Percentiles rank a stretch among this genome's conserved stretches.
Conservation (phyloP, 2,797 vertebrate species). For the Champsocephalus esox region DNA sequence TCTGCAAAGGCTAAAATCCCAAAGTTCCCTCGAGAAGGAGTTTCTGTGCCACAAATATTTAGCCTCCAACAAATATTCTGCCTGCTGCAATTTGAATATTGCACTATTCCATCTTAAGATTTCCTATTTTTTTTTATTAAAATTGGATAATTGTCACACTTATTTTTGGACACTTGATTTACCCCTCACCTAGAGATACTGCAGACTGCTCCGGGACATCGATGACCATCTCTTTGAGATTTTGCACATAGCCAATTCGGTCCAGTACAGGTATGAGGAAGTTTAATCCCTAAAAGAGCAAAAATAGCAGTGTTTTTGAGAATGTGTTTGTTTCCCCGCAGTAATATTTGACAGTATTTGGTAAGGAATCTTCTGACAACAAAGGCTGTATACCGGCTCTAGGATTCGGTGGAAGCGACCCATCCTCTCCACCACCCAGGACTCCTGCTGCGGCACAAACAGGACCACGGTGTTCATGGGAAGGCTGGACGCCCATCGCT, state of each 20-base stretch:
- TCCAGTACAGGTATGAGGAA: slow-evolving; percentile 95
- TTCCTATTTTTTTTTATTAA: too few species aligned
- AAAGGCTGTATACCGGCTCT: slow-evolving; percentile 85
- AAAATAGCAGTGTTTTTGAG: not conserved
- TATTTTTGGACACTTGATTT: not conserved
- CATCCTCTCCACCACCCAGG: slow-evolving; percentile 99
- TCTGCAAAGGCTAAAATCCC: too few species aligned
- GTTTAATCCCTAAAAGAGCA: slow-evolving; percentile 90
- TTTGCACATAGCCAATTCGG: slow-evolving; percentile 93
- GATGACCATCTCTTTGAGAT: slow-evolving; percentile 98
- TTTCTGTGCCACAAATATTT: too few species aligned
- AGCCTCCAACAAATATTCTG: too few species aligned
- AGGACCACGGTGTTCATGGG: slow-evolving; percentile 94
- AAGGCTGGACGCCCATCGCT: slow-evolving; percentile 88
- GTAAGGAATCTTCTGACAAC: not conserved
- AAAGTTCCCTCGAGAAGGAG: too few species aligned
- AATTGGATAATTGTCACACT: not conserved
- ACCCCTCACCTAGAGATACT: slow-evolving; percentile 87
- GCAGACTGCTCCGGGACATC: slow-evolving; percentile 98
- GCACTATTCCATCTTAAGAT: too few species aligned
- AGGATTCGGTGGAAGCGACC: slow-evolving; percentile 94
- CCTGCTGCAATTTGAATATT: too few species aligned
- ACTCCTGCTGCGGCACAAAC: slow-evolving; percentile 97
- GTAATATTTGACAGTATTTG: not conserved
- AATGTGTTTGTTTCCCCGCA: not conserved